Evolutionary conservation across 2,888 invertebrate species (phyloP).

Genomic region (Athalia rosae): DNA sequence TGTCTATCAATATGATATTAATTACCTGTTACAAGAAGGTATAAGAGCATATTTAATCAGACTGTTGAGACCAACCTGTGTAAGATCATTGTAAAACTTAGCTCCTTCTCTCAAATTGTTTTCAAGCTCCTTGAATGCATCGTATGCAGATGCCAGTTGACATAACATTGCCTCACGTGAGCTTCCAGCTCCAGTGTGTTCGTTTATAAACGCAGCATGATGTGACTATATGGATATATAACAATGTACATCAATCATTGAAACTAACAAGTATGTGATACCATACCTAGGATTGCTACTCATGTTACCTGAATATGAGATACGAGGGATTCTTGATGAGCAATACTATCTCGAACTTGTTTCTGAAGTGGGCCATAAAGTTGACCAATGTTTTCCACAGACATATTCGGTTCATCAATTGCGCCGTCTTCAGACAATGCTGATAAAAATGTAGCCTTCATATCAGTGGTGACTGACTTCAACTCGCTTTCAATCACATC

Average conservation of each 20-base stretch:
- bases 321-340: constrained; percentile 82
- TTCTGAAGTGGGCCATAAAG: constrained; percentile 86
- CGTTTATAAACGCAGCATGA: constrained; percentile 77
- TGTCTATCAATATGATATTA: constrained; percentile 1
- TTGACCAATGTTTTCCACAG: constrained; percentile 83
- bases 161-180: constrained; percentile 87
- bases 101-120: constrained; percentile 96
- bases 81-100: constrained; percentile 95
- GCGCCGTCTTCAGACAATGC: constrained; percentile 86
- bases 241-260: not conserved
- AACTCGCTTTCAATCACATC: constrained; percentile 92
- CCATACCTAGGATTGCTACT: too few species aligned
- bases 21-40: too few species aligned
- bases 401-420: constrained; percentile 85
- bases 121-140: constrained; percentile 93
- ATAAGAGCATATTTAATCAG: constrained; percentile 32
- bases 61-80: constrained; percentile 77
- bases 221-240: constrained; percentile 58
- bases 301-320: constrained; percentile 79
- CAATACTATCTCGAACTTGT: constrained; percentile 85
- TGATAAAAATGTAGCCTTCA: constrained; percentile 86
- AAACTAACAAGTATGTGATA: not conserved
- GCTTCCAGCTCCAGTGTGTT: constrained; percentile 72
- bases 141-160: constrained; percentile 92
- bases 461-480: constrained; percentile 86